Percentiles rank a stretch among this genome's conserved stretches.
Conservation (phyloP, 2,797 vertebrate species). For the Coracias cyanogaster region DNA sequence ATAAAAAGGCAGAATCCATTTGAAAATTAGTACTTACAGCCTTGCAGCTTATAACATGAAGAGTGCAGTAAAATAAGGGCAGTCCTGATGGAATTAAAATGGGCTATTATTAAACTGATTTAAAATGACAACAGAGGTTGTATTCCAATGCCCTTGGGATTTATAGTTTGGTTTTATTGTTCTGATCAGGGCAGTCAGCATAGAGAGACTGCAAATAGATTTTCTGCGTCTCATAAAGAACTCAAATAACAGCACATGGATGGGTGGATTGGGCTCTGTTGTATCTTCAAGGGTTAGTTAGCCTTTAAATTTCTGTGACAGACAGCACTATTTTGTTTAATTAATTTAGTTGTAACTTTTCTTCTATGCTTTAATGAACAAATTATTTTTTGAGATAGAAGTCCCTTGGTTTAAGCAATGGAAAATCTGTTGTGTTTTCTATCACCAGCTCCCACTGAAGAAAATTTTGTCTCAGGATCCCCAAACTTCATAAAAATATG, state of each 20-base stretch:
- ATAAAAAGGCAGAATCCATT: not conserved
- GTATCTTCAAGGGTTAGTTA: not conserved
- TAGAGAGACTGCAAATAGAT: not conserved
- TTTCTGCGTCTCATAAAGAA: not conserved
- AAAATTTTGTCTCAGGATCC: not conserved
- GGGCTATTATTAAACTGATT: not conserved
- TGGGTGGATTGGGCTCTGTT: not conserved
- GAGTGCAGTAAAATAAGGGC: not conserved
- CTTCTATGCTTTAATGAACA: rapidly evolving
- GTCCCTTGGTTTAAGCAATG: not conserved
- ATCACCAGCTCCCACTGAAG: not conserved
- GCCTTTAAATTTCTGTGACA: not conserved
- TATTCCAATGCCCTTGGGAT: not conserved
- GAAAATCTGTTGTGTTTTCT: not conserved
- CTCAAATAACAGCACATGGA: not conserved
- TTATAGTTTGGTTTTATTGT: not conserved
- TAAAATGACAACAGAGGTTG: not conserved
- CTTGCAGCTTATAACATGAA: not conserved
- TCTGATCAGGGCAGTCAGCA: not conserved
- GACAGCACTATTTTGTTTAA: not conserved
- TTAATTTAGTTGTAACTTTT: not conserved
- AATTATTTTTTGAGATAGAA: not conserved
- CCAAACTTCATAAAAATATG: not conserved
- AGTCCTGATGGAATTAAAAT: not conserved
- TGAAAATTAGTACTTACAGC: not conserved